Percentiles rank a stretch among this genome's conserved stretches.
Evolutionary conservation across 2,797 vertebrate genomes (phyloP).

Genomic region (Labeo calbasu): DNA sequence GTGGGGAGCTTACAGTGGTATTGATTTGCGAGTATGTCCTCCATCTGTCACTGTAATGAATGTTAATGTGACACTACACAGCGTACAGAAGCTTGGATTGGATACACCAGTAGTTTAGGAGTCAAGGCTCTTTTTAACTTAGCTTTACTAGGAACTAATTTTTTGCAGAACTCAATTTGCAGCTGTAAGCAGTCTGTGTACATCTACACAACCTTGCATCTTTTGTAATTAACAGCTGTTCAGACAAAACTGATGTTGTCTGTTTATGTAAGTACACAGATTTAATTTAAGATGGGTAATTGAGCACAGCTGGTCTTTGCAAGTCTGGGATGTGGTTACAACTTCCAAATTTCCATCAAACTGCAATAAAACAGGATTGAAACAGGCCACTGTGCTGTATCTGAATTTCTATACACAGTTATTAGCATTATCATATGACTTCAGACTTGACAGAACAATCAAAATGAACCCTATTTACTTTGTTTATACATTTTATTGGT

Average conservation of each 20-base stretch:
- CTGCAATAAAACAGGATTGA: conserved; percentile 47
- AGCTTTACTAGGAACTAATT: background rate
- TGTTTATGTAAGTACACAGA: conserved; percentile 52
- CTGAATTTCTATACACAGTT: conserved; percentile 30
- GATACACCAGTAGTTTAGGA: background rate
- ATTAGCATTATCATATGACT: conserved; percentile 44
- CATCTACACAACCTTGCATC: background rate
- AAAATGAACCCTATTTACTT: background rate
- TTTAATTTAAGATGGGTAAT: conserved; percentile 52
- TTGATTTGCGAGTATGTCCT: conserved; percentile 30
- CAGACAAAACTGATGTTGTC: conserved; percentile 46
- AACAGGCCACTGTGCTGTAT: conserved; percentile 21
- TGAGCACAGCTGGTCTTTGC: conserved; percentile 49
- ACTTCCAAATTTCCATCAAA: conserved; percentile 45
- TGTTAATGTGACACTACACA: conserved; percentile 35
- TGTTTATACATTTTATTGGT: background rate
- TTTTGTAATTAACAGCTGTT: conserved; percentile 21
- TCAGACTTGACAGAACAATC: background rate
- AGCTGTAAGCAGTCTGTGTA: background rate
- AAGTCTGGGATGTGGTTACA: conserved; percentile 43
- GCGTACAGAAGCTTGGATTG: conserved; percentile 15
- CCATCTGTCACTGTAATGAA: conserved; percentile 43
- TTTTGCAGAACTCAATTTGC: conserved; percentile 1
- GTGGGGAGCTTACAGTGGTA: conserved; percentile 27
- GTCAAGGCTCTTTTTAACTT: conserved; percentile 1